Evolutionary conservation across 2,113 vertebrate species (phyloP).

Genomic region (Oryzias curvinotus): DNA sequence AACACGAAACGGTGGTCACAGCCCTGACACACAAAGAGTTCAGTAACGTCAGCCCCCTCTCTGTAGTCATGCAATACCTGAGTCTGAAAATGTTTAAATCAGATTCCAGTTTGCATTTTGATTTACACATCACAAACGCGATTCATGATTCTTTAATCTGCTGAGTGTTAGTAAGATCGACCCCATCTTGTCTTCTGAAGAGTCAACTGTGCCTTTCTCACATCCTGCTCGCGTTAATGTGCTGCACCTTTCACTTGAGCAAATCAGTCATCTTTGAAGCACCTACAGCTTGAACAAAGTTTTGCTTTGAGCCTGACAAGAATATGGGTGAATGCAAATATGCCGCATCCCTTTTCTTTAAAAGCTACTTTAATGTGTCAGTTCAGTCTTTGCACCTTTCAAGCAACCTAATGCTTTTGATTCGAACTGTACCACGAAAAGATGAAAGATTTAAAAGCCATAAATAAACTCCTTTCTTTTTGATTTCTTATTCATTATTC

Average conservation of each 20-base stretch:
- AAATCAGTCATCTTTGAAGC: conserved; percentile 11
- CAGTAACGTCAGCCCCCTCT: not conserved
- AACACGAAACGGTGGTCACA: conserved; percentile 10
- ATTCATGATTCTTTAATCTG: conserved; percentile 22
- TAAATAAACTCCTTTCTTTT: too few species aligned
- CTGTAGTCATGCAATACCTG: conserved; percentile 1
- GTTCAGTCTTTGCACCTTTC: not conserved
- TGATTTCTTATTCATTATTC: too few species aligned
- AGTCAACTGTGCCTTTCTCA: conserved; percentile 36
- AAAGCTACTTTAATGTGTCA: conserved; percentile 1
- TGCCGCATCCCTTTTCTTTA: conserved; percentile 3
- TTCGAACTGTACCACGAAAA: too few species aligned
- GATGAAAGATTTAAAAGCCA: too few species aligned
- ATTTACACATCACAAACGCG: conserved; percentile 27
- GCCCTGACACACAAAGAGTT: conserved; percentile 24
- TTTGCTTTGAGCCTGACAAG: conserved; percentile 27
- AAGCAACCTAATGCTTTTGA: not conserved
- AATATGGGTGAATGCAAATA: conserved; percentile 8
- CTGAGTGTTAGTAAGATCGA: conserved; percentile 21
- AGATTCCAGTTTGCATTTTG: conserved; percentile 2
- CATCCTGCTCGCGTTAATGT: conserved; percentile 31
- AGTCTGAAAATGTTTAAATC: not conserved
- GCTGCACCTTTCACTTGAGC: conserved; percentile 20
- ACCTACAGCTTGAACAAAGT: conserved; percentile 19
- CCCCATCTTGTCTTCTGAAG: conserved; percentile 26